phyloP scores from a whole-genome alignment of 2,797 vertebrate genomes.

The Sebastes trivittatus region DNA sequence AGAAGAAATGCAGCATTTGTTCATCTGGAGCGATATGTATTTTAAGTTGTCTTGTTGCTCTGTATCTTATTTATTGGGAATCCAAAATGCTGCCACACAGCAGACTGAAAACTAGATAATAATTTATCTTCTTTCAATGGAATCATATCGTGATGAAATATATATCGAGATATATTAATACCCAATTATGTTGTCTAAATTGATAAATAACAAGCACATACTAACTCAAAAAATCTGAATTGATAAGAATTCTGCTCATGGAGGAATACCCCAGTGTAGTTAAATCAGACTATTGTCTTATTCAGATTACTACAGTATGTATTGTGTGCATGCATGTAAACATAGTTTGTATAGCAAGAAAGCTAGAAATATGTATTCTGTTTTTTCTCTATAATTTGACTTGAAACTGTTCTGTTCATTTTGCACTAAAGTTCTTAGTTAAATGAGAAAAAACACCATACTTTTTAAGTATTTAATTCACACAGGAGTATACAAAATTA shows the following conservation, averaged over 20 bases:
- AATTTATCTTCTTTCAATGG: neutral
- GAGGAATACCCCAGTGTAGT: neutral
- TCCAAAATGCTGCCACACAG: neutral
- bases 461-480: neutral
- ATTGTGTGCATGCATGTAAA: neutral
- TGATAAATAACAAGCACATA: neutral
- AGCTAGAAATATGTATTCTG: neutral
- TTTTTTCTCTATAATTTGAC: neutral
- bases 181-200: neutral
- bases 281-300: neutral
- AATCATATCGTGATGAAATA: neutral
- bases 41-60: neutral
- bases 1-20: neutral
- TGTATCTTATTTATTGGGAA: neutral
- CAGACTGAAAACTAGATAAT: neutral
- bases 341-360: neutral
- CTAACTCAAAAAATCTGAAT: neutral
- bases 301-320: neutral
- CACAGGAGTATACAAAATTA: no score
- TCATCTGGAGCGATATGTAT: neutral
- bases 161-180: neutral
- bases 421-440: neutral
- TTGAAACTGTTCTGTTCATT: neutral
- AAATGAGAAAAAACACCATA: neutral
- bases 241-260: neutral